Base-by-base conservation (phyloP, 2,113 vertebrate species). In the Atractosteus spatula region DNA sequence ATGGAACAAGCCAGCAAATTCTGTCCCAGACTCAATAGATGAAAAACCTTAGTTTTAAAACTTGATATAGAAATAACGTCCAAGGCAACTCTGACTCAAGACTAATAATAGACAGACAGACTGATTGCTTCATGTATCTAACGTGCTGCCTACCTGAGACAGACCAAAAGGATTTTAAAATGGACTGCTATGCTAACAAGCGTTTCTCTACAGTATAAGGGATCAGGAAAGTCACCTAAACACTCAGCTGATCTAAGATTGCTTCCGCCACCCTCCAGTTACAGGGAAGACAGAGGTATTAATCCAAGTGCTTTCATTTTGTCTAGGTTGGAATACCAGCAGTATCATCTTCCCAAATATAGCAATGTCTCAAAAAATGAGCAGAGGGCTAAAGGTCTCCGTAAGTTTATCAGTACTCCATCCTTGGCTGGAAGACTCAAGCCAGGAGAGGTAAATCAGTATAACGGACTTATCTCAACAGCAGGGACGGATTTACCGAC, bases 21-120 rank as follows among this genome's bases (percentile, higher is more conserved):
- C 77, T 47, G 68, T 75, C 73, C 68, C 44, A 75, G 17, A 54
- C 68, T 78, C 72, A 66, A 55, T 70, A 69, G 76, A 75, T 75
- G 71, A 71, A 75, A 80, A 70, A 62, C 70, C 54, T 29, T 29
- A 29, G n/a, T 10, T 51, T 65, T 45, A 71, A 61, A 59, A 57
- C 57, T 63, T 55, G 47, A 71, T 29, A 57, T 59, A 64, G 70
- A 14, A 70, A 75, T 67, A 68, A 76, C 76, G 63, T 85, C 86
- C 81, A 90, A 92, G 90, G 90, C 89, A 91, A 92, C 89, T 87
- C 89, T 92, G 89, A 90, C 88, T 89, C 71, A 41, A 76, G 64
- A 72, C 72, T 69, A 76, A 77, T 68, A 81, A 73, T 82, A 64
- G 77, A 79, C 66, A 42, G 76, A 78, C 55, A 57, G 75, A 80